Conservation (phyloP, 1,140 invertebrate species). For the Berghia stephanieae region DNA sequence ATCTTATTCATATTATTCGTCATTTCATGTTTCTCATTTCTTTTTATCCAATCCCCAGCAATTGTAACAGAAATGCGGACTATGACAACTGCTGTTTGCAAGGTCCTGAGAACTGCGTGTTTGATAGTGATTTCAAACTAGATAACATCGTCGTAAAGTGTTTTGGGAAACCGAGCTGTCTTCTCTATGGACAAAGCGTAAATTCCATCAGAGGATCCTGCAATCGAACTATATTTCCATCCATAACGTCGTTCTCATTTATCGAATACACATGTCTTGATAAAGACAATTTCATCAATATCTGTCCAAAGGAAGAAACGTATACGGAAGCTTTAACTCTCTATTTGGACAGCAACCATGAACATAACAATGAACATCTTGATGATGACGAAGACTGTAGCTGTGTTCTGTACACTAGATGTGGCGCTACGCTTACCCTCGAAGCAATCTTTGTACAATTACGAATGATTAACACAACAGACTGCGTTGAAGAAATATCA, state of each 20-base stretch:
- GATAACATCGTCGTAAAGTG: not conserved
- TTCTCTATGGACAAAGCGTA: not conserved
- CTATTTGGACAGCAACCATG: not conserved
- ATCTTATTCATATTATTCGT: not conserved
- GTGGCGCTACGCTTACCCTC: not conserved
- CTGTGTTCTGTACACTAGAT: not conserved
- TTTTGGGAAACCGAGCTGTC: not conserved
- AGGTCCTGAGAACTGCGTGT: not conserved
- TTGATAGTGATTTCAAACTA: not conserved
- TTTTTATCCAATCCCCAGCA: not conserved
- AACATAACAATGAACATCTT: not conserved
- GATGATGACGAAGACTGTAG: not conserved
- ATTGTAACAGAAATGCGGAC: not conserved
- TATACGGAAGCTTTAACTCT: not conserved
- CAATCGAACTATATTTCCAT: not conserved
- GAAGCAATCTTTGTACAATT: not conserved
- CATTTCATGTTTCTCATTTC: not conserved
- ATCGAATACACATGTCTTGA: not conserved
- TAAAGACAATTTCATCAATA: not conserved
- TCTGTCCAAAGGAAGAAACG: not conserved
- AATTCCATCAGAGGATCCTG: not conserved
- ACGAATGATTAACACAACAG: not conserved
- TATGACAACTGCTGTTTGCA: not conserved
- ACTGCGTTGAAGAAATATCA: not conserved
- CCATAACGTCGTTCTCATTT: conserved; percentile 5